Evolutionary conservation across 2,888 invertebrate species (phyloP).

Genomic region (Hipparchia sbordonii): DNA sequence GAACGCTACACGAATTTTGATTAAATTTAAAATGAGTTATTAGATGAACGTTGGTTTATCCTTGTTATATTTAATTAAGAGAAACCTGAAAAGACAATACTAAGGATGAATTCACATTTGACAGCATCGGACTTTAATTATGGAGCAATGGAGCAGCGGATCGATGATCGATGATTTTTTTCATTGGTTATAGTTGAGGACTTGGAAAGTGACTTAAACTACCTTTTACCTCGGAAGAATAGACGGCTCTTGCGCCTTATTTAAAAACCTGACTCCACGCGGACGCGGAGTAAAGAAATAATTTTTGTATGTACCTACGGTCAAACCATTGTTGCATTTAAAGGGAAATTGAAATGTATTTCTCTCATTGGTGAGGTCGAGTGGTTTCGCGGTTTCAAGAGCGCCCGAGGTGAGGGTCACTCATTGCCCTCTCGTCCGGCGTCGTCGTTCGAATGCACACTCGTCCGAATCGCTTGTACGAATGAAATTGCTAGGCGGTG

Average conservation of each 20-base stretch:
- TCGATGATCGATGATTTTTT: no score
- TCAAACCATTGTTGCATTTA: conserved; percentile 16
- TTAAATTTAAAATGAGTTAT: conserved; percentile 17
- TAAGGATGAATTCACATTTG: no score
- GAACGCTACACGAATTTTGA: not conserved
- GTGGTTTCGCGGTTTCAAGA: conserved; percentile 58
- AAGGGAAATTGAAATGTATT: conserved; percentile 26
- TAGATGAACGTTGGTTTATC: conserved; percentile 1
- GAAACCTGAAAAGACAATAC: not conserved
- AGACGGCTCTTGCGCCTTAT: no score
- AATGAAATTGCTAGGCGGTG: conserved; percentile 75
- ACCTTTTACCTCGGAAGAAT: no score
- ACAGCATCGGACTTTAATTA: no score
- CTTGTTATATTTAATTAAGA: not conserved
- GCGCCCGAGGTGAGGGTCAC: conserved; percentile 60
- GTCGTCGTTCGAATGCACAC: conserved; percentile 69
- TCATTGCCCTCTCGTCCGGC: conserved; percentile 57
- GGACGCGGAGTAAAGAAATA: not conserved
- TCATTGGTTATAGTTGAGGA: no score
- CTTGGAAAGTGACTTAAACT: no score
- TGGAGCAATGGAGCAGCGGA: no score
- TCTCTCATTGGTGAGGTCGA: conserved; percentile 35
- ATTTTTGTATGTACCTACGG: not conserved
- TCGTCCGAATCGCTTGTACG: conserved; percentile 69
- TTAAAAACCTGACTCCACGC: no score